A percentile compares a stretch with the other conserved stretches of the same genome.
Conservation (phyloP, 2,888 invertebrate genomes). For the Gandaritis pyraliata region DNA sequence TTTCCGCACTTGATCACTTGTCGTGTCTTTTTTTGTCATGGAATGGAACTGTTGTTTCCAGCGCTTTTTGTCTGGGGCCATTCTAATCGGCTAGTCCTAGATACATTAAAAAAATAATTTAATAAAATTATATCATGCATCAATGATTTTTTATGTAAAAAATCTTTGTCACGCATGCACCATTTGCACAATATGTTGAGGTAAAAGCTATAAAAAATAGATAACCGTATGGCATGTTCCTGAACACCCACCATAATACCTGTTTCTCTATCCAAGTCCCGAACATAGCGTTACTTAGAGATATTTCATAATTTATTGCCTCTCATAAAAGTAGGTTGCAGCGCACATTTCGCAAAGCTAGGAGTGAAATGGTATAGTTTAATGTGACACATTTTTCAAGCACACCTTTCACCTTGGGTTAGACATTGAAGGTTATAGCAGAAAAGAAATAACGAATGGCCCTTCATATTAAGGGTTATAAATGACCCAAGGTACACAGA, state of each 20-base stretch:
- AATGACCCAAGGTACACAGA: constrained; percentile 3
- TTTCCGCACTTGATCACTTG: too few species aligned
- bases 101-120: too few species aligned
- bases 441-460: constrained; percentile 12
- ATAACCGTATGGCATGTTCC: background rate
- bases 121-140: too few species aligned
- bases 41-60: too few species aligned
- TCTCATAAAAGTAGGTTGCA: constrained; percentile 42
- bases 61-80: too few species aligned
- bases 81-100: too few species aligned
- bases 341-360: constrained; percentile 41
- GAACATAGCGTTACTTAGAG: constrained; percentile 24
- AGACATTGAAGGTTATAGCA: constrained; percentile 30
- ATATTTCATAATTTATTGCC: constrained; percentile 43
- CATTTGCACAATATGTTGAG: too few species aligned
- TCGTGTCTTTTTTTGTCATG: too few species aligned
- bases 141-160: too few species aligned
- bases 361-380: constrained; percentile 40
- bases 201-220: too few species aligned
- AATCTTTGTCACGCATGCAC: too few species aligned
- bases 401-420: constrained; percentile 28
- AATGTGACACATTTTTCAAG: constrained; percentile 38
- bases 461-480: constrained; percentile 12
- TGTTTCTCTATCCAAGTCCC: constrained; percentile 13
- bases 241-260: background rate